phyloP scores from a whole-genome alignment of 2,113 vertebrate species.

The Choloepus hoffmanni region DNA sequence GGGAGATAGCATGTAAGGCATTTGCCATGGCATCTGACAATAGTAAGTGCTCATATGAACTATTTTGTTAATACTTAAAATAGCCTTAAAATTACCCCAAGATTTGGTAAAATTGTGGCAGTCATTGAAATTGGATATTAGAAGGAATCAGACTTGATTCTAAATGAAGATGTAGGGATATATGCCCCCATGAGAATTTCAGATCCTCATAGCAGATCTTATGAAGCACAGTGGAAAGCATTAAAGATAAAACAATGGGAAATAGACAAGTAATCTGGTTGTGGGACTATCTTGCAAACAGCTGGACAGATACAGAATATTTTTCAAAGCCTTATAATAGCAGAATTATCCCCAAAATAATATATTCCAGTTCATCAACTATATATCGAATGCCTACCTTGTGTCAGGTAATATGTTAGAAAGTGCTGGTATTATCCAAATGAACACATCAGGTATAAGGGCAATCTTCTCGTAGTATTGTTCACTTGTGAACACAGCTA shows the following conservation, averaged over 20 bases:
- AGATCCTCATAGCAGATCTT: neutral
- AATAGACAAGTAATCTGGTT: neutral
- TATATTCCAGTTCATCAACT: neutral
- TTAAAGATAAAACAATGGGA: neutral
- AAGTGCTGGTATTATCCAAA: neutral
- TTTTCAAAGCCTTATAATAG: neutral
- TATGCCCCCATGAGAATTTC: neutral
- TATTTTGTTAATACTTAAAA: too few species aligned
- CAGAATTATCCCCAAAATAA: neutral
- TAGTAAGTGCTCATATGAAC: neutral
- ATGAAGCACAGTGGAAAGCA: neutral
- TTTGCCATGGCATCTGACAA: too few species aligned
- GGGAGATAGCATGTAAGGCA: neutral
- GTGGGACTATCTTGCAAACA: neutral
- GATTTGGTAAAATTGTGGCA: neutral
- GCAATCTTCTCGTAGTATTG: constrained; percentile 7
- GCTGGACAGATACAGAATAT: neutral
- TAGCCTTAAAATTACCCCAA: neutral
- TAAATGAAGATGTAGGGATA: neutral
- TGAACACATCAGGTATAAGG: constrained; percentile 7
- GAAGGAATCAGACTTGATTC: neutral
- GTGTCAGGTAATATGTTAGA: neutral
- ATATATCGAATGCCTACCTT: neutral
- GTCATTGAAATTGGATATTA: neutral
- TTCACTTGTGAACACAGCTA: neutral